These are phyloP conservation scores for Tolmerus cingulatus DNA, from an alignment of 2,888 invertebrate genomes.

Conservation along the genomic window DNA sequence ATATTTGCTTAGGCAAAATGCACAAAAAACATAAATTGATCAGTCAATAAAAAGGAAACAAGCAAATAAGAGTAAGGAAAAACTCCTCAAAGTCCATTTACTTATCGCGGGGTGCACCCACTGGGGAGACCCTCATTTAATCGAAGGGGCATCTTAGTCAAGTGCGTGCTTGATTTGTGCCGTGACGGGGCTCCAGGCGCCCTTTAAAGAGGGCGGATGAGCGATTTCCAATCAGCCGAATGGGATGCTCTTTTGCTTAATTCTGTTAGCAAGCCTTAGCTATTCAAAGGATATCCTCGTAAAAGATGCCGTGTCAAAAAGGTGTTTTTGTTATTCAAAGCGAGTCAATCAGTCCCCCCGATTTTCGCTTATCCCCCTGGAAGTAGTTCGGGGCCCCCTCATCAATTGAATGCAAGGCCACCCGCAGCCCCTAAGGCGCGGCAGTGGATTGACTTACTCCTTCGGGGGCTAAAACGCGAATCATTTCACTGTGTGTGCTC, in stretches of 20 bases:
- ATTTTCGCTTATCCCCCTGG: not conserved
- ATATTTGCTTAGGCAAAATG: conserved; percentile 32
- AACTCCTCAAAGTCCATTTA: conserved; percentile 34
- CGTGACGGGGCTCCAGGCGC: conserved; percentile 5
- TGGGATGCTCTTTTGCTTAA: conserved; percentile 35
- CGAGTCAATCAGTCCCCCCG: conserved; percentile 18
- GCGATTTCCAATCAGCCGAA: conserved; percentile 26
- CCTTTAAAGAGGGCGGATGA: conserved; percentile 24
- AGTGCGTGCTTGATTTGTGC: conserved; percentile 31
- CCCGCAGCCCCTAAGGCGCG: not conserved
- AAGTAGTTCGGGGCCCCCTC: not conserved
- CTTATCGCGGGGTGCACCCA: conserved; percentile 7
- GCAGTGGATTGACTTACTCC: not conserved
- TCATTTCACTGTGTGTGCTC: not conserved
- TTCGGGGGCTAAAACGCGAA: not conserved
- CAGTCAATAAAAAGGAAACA: conserved; percentile 34
- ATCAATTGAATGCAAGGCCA: not conserved
- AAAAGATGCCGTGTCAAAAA: conserved; percentile 20
- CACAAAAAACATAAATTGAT: conserved; percentile 41
- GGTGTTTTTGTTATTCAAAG: conserved; percentile 28
- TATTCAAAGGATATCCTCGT: conserved; percentile 8
- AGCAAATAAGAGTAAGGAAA: conserved; percentile 37
- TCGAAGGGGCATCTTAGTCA: conserved; percentile 30
- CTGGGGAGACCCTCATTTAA: conserved; percentile 18
- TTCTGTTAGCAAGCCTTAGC: conserved; percentile 6